A percentile compares a stretch with the other conserved stretches of the same genome.
These are phyloP conservation scores for Rhea pennata DNA, from an alignment of 2,113 vertebrate genomes.

Conservation along the genomic window DNA sequence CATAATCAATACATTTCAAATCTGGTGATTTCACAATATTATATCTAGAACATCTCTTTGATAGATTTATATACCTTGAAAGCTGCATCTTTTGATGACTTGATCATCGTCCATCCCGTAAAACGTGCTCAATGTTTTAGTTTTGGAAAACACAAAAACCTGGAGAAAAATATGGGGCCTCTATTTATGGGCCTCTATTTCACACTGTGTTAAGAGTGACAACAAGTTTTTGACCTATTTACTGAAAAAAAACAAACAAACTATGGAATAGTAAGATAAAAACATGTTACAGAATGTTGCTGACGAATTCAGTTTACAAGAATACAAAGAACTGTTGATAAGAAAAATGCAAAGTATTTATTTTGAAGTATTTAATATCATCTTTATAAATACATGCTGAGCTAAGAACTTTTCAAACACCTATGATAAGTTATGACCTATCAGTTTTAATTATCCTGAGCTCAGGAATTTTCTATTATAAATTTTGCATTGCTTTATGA, in stretches of 20 bases:
- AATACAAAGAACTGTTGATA: not conserved
- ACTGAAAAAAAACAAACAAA: not conserved
- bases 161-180: not conserved
- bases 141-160: not conserved
- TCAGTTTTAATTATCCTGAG: not conserved
- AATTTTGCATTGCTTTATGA: conserved; percentile 17
- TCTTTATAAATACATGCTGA: not conserved
- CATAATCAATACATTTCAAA: not conserved
- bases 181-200: not conserved
- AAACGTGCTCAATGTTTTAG: not conserved
- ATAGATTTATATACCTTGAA: not conserved
- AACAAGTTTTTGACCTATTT: not conserved
- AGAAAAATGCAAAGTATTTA: not conserved
- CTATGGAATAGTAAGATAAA: not conserved
- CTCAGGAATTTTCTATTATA: conserved; percentile 42
- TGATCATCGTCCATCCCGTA: not conserved
- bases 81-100: not conserved
- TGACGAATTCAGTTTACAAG: not conserved
- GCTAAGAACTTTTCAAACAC: conserved; percentile 44
- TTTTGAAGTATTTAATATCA: not conserved
- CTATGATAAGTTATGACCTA: conserved; percentile 23
- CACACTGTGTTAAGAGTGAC: not conserved
- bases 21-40: not conserved
- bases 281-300: not conserved
- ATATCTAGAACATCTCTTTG: not conserved